Percentiles rank a stretch among this genome's conserved stretches.
Evolutionary conservation across 2,888 invertebrate species (phyloP).

Genomic region (Ommatoiulus sabulosus): DNA sequence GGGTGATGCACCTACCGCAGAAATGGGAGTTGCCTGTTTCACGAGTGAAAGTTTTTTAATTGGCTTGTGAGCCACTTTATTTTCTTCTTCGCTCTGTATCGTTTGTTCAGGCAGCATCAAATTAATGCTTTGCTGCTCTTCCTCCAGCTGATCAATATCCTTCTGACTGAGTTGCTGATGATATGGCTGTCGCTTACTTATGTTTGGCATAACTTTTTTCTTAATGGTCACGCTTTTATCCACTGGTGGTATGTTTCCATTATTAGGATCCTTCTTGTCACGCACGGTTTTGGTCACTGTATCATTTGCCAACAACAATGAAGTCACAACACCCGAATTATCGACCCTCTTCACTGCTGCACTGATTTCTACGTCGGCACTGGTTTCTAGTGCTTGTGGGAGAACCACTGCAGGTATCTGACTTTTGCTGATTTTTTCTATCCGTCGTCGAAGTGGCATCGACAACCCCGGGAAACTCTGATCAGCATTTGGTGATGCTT

Average conservation of each 20-base stretch:
- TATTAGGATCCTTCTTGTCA: too few species aligned
- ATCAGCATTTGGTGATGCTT: not conserved
- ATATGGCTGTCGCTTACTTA: not conserved
- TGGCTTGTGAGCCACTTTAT: too few species aligned
- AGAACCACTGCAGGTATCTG: not conserved
- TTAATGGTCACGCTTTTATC: not conserved
- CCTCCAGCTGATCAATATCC: conserved; percentile 51
- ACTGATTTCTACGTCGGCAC: not conserved
- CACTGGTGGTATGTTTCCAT: not conserved
- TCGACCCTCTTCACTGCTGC: not conserved
- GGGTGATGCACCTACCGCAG: not conserved
- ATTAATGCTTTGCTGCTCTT: not conserved
- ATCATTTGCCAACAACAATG: not conserved
- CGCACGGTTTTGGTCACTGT: not conserved
- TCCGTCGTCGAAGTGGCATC: not conserved
- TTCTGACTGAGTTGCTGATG: conserved; percentile 48
- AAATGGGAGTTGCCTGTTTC: not conserved
- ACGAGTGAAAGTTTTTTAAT: too few species aligned
- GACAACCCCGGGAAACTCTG: not conserved
- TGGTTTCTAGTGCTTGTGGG: not conserved
- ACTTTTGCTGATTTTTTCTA: not conserved
- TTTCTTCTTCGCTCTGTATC: too few species aligned
- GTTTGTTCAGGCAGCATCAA: not conserved
- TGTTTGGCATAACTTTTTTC: not conserved
- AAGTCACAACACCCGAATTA: too few species aligned